Base-by-base conservation (phyloP, 2,888 invertebrate species). In the Melanophora roralis region DNA sequence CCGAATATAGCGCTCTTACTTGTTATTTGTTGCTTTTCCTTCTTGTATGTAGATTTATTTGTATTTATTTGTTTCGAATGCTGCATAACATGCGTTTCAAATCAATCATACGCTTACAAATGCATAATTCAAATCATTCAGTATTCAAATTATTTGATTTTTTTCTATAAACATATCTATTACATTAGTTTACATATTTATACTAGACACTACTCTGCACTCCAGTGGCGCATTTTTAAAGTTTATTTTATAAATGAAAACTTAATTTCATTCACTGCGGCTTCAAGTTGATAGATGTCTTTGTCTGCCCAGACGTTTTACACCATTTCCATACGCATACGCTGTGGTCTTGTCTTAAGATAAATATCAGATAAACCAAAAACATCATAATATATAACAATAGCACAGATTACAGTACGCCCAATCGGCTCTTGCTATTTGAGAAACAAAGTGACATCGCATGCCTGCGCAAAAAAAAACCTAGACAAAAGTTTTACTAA, bases 1-100 rank as follows among this genome's bases (percentile, higher is more conserved):
- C n/a, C n/a, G n/a, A n/a, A n/a, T n/a, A n/a, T n/a, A n/a, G n/a
- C n/a, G n/a, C 27, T 27, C 6, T 27, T 27, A 5, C 27, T 27
- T 27, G 4, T 27, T 27, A 3, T 79, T 79, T 79, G 74, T 74
- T 79, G 79, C 74, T 79, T 62, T 60, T 60, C 36, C n/a, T 43
- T 51, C 43, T 68, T 51, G 32, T 51, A 51, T 65, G 34, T n/a
- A 64, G 21, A 45, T 62, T 49, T 9, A 53, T 53, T 53, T 34
- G 45, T 55, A 53, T 60, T 71, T 45, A 53, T 40, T 51, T 45
- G n/a, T 21, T 62, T 53, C 73, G 57, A 67, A 62, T 62, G 64
- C 76, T 76, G 72, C 76, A 68, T 80, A 80, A 80, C 80, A 80
- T 80, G 80, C 80, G 76, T 80, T 80, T 73, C 80, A 80, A 80